Base-by-base conservation (phyloP, 2,113 vertebrate species). In the Psilopogon haemacephalus region DNA sequence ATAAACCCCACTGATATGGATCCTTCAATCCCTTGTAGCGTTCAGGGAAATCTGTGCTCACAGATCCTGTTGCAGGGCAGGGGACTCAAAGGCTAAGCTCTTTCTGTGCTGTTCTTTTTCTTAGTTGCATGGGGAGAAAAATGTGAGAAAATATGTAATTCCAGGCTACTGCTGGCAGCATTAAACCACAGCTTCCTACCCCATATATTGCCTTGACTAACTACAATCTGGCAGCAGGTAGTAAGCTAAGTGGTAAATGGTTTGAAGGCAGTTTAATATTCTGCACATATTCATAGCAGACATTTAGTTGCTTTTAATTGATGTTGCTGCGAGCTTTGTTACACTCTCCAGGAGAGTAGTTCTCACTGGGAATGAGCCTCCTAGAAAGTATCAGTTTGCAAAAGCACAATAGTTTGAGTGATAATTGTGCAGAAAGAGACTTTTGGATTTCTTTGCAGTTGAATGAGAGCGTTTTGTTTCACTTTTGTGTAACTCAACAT, bases 351-450 rank as follows among this genome's bases (percentile, higher is more conserved):
- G 95, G 94, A 97, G 93, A 90, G 82, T 85, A 90, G 79, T 72
- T 95, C 91, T 97, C 94, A 81, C 92, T 90, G 95, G 93, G 94
- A 94, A 94, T 12, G 58, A 94, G 78, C 85, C 70, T 94, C 94
- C 91, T 94, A 90, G 92, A 96, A 97, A 94, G 93, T 94, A 95
- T 92, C 94, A 84, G 93, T 93, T 94, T 95, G 94, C 94, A 95
- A 95, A 95, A 95, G 23, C 88, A 89, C 89, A 96, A 91, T 86
- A 79, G 89, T 97, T 84, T 63, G 81, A 58, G 63, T 15, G 0
- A 86, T 90, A 94, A 91, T 91, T 90, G 81, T 83, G 64, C 75
- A 93, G 94, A 90, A 94, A 88, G 70, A 84, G 91, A 80, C 89
- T 95, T 91, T 54, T 86, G 90, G 58, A 75, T 93, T 82, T 96